Conservation (phyloP, 2,113 vertebrate species). For the Oreotrochilus melanogaster region DNA sequence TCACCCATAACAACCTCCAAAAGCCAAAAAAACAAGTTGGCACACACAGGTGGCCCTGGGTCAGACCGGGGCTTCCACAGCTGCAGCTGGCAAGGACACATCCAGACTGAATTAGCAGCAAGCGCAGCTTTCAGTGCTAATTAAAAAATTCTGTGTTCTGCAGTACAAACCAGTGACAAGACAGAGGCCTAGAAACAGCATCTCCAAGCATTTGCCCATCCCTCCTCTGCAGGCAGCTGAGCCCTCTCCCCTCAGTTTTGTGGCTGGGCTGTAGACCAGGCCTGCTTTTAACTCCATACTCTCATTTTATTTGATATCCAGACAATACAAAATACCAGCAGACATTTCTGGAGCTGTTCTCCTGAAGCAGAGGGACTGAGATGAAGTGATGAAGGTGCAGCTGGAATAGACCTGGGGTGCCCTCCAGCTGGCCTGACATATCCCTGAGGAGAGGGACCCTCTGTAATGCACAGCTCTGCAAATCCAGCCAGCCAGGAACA, state of each 20-base stretch:
- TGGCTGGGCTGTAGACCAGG: not conserved
- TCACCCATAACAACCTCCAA: not conserved
- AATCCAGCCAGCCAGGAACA: not conserved
- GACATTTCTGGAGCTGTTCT: not conserved
- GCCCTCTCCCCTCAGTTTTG: not conserved
- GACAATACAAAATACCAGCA: not conserved
- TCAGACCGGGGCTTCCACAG: not conserved
- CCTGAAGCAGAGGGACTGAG: not conserved
- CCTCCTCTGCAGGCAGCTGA: not conserved
- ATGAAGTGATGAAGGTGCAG: not conserved
- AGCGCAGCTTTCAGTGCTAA: not conserved
- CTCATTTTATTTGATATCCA: not conserved
- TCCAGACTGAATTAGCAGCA: not conserved
- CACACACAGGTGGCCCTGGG: not conserved
- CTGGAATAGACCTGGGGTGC: not conserved
- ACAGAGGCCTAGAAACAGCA: not conserved
- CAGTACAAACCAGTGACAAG: not conserved
- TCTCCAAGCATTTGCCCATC: not conserved
- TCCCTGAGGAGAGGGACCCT: not conserved
- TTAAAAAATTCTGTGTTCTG: not conserved
- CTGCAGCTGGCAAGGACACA: not conserved
- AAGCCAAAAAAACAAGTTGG: not conserved
- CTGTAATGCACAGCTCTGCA: not conserved
- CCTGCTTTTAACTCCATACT: accelerated
- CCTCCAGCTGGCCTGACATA: not conserved